These are phyloP conservation scores for Hanleya hanleyi DNA, from an alignment of 2,888 invertebrate species.

Conservation along the genomic window DNA sequence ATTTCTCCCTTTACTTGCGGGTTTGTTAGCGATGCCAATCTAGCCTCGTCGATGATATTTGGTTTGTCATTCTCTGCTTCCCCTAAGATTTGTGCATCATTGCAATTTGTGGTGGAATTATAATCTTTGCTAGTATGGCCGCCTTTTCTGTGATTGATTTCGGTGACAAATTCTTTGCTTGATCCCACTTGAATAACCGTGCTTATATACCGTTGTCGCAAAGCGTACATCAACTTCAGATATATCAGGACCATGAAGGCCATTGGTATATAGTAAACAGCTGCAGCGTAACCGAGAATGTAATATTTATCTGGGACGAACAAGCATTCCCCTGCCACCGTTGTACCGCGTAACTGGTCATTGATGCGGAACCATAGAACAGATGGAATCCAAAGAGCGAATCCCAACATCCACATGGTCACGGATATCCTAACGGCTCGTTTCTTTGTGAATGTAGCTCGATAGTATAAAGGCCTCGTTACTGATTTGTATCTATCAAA, in stretches of 20 bases:
- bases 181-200: not conserved
- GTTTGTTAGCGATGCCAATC: too few relatives aligned
- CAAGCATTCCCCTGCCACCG: conserved; percentile 13
- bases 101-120: too few relatives aligned
- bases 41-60: too few relatives aligned
- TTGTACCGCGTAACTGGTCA: not conserved
- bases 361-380: conserved; percentile 15
- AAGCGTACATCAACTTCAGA: conserved; percentile 10
- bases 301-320: conserved; percentile 17
- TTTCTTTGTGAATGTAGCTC: not conserved
- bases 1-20: too few relatives aligned
- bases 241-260: conserved; percentile 27
- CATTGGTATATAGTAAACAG: conserved; percentile 20
- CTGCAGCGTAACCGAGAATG: conserved; percentile 4
- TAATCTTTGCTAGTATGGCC: too few relatives aligned
- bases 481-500: conserved; percentile 27
- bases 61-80: too few relatives aligned
- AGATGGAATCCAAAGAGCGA: conserved; percentile 24
- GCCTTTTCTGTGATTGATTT: too few relatives aligned
- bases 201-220: too few relatives aligned
- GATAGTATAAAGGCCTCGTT: conserved; percentile 22
- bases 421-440: not conserved
- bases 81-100: too few relatives aligned
- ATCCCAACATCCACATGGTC: conserved; percentile 21
- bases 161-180: not conserved